Evolutionary conservation across 2,797 vertebrate species (phyloP).

Genomic region (Periparus ater): DNA sequence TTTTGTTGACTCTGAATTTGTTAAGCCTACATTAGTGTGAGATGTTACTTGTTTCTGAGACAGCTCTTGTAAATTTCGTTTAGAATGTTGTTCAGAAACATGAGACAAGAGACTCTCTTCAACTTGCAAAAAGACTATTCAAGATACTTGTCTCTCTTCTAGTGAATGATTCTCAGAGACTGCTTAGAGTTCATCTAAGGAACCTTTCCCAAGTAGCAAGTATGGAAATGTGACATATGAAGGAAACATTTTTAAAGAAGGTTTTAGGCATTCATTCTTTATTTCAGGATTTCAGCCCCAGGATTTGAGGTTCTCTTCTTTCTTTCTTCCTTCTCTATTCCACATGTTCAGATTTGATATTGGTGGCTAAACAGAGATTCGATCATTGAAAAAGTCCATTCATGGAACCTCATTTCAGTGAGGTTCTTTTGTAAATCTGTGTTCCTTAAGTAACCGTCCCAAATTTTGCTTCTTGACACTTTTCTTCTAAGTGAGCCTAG

Average conservation of each 20-base stretch:
- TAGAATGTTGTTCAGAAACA: neutral
- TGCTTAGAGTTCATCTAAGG: slow-evolving; percentile 27
- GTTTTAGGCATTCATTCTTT: neutral
- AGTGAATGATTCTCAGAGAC: slow-evolving; percentile 13
- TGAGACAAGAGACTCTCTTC: neutral
- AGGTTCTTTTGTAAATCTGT: neutral
- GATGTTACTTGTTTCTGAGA: slow-evolving; percentile 31
- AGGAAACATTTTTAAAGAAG: neutral
- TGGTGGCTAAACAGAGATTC: neutral
- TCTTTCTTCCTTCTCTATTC: neutral
- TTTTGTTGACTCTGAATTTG: slow-evolving; percentile 44
- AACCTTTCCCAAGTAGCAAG: slow-evolving; percentile 9
- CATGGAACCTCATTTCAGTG: neutral
- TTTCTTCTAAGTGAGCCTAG: neutral
- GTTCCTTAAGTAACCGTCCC: neutral
- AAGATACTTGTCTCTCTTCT: neutral
- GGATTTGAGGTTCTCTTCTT: neutral
- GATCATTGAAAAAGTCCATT: neutral
- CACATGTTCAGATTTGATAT: neutral
- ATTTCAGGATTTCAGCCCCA: neutral
- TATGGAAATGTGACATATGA: slow-evolving; percentile 56
- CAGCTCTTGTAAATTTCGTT: slow-evolving; percentile 41
- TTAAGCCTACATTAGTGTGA: slow-evolving; percentile 13
- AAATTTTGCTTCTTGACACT: neutral
- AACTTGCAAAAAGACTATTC: neutral